Conservation (phyloP, 2,797 vertebrate species). For the Pipistrellus pipistrellus region DNA sequence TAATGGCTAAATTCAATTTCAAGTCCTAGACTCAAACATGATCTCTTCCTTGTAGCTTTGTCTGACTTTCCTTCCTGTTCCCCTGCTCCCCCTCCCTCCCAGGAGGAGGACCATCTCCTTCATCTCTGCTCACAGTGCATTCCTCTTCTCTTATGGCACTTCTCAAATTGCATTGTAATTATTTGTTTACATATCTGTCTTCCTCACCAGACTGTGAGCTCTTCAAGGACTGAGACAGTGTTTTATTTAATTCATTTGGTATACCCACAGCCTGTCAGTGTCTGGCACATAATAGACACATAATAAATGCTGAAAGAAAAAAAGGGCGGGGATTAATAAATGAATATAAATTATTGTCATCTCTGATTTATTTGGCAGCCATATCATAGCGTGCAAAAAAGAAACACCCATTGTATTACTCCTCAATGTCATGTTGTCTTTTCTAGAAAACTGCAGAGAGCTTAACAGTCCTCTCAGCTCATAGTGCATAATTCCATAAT, state of each 20-base stretch:
- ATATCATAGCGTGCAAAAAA: background rate
- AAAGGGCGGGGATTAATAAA: slow-evolving; percentile 2
- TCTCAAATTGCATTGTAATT: slow-evolving; percentile 72
- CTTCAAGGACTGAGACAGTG: slow-evolving; percentile 60
- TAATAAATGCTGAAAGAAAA: slow-evolving; percentile 21
- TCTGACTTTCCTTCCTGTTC: background rate
- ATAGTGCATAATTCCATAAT: background rate
- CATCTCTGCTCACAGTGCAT: slow-evolving; percentile 3
- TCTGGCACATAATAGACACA: slow-evolving; percentile 48
- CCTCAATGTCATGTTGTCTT: background rate
- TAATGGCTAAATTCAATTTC: slow-evolving; percentile 48
- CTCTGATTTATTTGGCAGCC: slow-evolving; percentile 60
- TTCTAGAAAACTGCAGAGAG: slow-evolving; percentile 10
- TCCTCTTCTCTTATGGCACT: slow-evolving; percentile 37
- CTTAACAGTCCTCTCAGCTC: background rate
- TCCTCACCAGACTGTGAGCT: slow-evolving; percentile 63
- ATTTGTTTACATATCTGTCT: slow-evolving; percentile 77
- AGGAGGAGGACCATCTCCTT: background rate
- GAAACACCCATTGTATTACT: slow-evolving; percentile 10
- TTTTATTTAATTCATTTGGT: slow-evolving; percentile 62
- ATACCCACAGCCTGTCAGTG: slow-evolving; percentile 40
- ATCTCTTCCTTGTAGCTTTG: background rate
- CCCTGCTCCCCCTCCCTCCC: no score
- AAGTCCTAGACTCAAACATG: background rate
- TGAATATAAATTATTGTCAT: slow-evolving; percentile 48